Evolutionary conservation across 1,140 invertebrate genomes (phyloP), one percentile per base, ranked within the genome.

Genomic region (Venturia canescens): DNA sequence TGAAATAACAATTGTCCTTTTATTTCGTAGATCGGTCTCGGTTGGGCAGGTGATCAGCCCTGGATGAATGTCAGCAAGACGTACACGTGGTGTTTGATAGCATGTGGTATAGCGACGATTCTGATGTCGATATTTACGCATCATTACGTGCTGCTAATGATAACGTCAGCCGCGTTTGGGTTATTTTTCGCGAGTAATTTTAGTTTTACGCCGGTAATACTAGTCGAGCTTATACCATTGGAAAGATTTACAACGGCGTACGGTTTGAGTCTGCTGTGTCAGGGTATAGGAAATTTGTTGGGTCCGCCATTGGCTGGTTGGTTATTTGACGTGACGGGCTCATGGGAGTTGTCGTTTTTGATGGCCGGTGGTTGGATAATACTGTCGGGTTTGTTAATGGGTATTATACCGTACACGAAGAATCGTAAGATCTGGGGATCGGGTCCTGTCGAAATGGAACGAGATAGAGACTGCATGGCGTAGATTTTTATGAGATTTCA

Each of bases 201-300:
- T 88, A 96, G 97, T 0, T 96, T 98, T 78, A 97, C 97, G 0
- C 96, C 97, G 0, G 96, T 96, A 83, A 97, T 98, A 86, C 90
- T 98, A 60, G 97, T 97, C 3, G 94, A 97, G 86, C 85, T 97
- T 63, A 95, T 96, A 29, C 95, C 96, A 0, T 88, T 97, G 82
- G 95, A 97, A 71, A 91, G 94, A 71, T 98, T 99, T 88, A 97
- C 97, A 1, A 96, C 95, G 83, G 97, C 96, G 9, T 98, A 98
- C 89, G 97, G 98, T 44, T 91, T 98, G 44, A 94, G 97, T 60
- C 91, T 98, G 23, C 90, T 98, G 18, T 96, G 97, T 86, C 97
- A 98, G 92, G 98, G 98, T 21, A 92, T 95, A 75, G 95, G 94
- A 16, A 94, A 95, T 85, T 90, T 96, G 18, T 88, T 95, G 53